Base-by-base conservation (phyloP, 2,797 vertebrate species). In the Selene dorsalis region DNA sequence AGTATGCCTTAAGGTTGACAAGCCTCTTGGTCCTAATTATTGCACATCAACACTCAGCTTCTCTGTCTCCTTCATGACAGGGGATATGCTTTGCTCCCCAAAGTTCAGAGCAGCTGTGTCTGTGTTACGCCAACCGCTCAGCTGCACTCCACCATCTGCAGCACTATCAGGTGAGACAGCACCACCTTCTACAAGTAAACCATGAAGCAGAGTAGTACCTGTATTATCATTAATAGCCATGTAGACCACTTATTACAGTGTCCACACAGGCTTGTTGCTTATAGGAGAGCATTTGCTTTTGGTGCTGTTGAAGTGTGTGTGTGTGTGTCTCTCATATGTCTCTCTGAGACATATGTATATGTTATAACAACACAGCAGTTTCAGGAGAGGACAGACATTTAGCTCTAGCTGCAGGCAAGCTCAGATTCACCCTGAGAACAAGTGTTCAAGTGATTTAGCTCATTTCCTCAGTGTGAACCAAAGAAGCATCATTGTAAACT, bases 111-210 rank as follows among this genome's bases (percentile, higher is more conserved):
- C 94, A 96, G 84, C 90, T 97, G 61, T 93, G 96, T 3, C 17
- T 99, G 86, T 97, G 97, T 90, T 98, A 95, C 0, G 97, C 96
- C 89, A 99, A 99, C 92, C 97, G 97, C 78, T 99, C 98, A 0
- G 97, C 98, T 0, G 95, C 96, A 3, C 94, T 99, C 56, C 95
- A 95, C 92, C 95, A 94, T 85, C 95, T 97, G 82, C 93, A 93
- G 24, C 88, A 72, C 50, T 96, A 95, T 70, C 94, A 96, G 91
- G 98, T 99, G 76, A 96, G 95, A 57, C 32, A 26, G 24, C 13
- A 10, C 26, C 70, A 28, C 48, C 43, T 32, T 64, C 50, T 39
- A 9, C 68, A 48, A 41, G 52, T 50, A 65, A 62, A 76, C 72
- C 65, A 73, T 45, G 66, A 69, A 32, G 24, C 5, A 3, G 24